Evolutionary conservation across 2,797 vertebrate genomes (phyloP).

Genomic region (Lateolabrax maculatus): DNA sequence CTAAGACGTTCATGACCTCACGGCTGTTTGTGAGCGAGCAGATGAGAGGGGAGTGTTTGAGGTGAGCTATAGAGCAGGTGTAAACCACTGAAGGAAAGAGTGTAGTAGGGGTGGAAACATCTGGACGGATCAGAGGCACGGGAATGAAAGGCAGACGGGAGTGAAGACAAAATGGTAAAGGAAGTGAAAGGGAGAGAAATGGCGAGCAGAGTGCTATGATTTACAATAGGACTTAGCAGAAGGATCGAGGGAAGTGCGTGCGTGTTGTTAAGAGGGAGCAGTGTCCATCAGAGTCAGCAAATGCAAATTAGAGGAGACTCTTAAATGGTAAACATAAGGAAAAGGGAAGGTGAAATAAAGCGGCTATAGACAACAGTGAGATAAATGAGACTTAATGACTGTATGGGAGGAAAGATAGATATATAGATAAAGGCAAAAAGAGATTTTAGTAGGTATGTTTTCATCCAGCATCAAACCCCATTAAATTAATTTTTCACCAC

Average conservation of each 20-base stretch:
- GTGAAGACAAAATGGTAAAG: conserved; percentile 20
- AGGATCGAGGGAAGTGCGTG: conserved; percentile 19
- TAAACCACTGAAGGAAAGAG: conserved; percentile 45
- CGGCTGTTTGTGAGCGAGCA: conserved; percentile 51
- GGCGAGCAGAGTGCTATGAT: conserved; percentile 11
- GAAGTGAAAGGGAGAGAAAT: conserved; percentile 26
- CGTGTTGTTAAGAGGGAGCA: conserved; percentile 11
- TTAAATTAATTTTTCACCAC: background rate
- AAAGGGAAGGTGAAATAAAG: conserved; percentile 30
- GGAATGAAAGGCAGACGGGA: conserved; percentile 40
- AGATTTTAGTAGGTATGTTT: conserved; percentile 30
- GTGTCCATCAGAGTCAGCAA: conserved; percentile 39
- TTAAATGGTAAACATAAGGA: conserved; percentile 17
- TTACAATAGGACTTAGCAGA: conserved; percentile 29
- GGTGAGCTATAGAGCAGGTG: conserved; percentile 65
- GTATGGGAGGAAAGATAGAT: background rate
- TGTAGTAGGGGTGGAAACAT: conserved; percentile 63
- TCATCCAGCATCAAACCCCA: conserved; percentile 27
- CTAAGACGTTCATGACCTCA: conserved; percentile 54
- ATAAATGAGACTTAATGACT: conserved; percentile 6
- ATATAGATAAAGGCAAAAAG: background rate
- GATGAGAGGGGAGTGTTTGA: conserved; percentile 45
- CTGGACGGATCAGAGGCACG: conserved; percentile 55
- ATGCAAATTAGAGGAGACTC: conserved; percentile 41
- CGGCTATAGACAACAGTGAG: conserved; percentile 1